These are phyloP conservation scores for Thalassaphorura encarpata DNA, from an alignment of 1,140 invertebrate species.

Conservation along the genomic window DNA sequence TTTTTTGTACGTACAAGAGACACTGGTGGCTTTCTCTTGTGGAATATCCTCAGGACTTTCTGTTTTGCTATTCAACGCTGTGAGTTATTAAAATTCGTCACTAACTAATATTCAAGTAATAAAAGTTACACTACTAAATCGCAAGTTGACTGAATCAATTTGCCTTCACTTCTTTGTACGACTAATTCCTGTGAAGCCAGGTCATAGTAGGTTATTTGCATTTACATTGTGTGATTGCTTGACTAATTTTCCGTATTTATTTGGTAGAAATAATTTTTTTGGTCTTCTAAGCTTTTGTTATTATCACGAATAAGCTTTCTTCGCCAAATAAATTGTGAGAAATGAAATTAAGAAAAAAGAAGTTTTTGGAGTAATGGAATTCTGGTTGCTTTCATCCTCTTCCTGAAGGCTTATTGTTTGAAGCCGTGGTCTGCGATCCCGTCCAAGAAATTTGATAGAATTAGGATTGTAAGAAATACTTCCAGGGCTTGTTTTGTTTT, in stretches of 20 bases:
- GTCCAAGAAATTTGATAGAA: too few species aligned
- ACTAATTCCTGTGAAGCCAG: too few species aligned
- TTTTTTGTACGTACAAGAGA: slow-evolving; percentile 3
- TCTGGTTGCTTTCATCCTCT: background rate
- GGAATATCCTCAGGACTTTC: background rate
- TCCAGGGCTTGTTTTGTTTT: background rate
- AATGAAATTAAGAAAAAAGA: background rate
- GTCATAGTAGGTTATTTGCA: too few species aligned
- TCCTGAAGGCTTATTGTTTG: background rate
- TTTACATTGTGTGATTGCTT: too few species aligned
- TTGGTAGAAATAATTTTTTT: too few species aligned
- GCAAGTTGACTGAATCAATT: background rate
- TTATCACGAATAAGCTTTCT: too few species aligned
- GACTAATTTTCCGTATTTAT: too few species aligned
- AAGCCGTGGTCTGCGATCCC: too few species aligned
- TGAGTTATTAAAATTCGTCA: background rate
- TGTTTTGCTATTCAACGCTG: background rate
- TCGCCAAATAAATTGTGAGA: background rate
- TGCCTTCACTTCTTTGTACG: too few species aligned
- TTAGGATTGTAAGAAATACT: background rate
- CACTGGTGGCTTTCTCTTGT: background rate
- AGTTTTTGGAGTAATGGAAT: background rate
- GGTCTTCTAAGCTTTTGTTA: too few species aligned
- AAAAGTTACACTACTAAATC: background rate
- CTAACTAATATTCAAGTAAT: background rate